phyloP scores from a whole-genome alignment of 2,888 invertebrate species.

The Drymonia ruficornis region DNA sequence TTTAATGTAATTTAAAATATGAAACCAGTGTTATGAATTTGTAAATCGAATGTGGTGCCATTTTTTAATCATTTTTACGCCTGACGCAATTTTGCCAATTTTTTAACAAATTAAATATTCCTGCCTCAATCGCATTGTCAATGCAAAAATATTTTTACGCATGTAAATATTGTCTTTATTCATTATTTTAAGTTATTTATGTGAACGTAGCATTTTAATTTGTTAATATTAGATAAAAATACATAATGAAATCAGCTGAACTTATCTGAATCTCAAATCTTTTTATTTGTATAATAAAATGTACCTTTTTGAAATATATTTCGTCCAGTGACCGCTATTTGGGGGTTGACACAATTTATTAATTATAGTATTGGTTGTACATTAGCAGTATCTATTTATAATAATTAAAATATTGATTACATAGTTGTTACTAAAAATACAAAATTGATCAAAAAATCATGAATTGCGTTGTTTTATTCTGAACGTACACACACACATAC shows the following conservation, averaged over 20 bases:
- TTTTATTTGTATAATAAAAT: slow-evolving; percentile 69
- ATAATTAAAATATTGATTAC: slow-evolving; percentile 81
- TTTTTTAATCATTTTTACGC: slow-evolving; percentile 58
- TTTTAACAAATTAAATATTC: slow-evolving; percentile 51
- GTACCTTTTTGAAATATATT: slow-evolving; percentile 77
- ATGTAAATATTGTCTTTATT: slow-evolving; percentile 74
- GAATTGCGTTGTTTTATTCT: slow-evolving; percentile 35
- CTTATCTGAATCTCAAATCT: slow-evolving; percentile 79
- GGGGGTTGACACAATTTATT: slow-evolving; percentile 69
- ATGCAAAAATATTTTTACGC: slow-evolving; percentile 62
- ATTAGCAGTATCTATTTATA: slow-evolving; percentile 82
- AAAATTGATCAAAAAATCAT: slow-evolving; percentile 74
- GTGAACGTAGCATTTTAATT: slow-evolving; percentile 75
- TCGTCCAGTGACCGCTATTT: slow-evolving; percentile 74
- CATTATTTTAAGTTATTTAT: slow-evolving; percentile 79
- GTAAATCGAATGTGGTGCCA: slow-evolving; percentile 63
- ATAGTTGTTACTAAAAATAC: slow-evolving; percentile 83
- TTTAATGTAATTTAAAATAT: slow-evolving; percentile 64
- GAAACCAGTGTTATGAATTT: slow-evolving; percentile 56
- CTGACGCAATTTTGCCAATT: slow-evolving; percentile 60
- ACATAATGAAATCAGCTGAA: slow-evolving; percentile 80
- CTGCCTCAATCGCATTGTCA: slow-evolving; percentile 54
- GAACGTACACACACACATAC: too few relatives aligned
- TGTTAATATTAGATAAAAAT: slow-evolving; percentile 67
- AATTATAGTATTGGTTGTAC: slow-evolving; percentile 74